Evolutionary conservation across 64 coral and sea anemone species (phyloP).

Genomic region (Montipora sp.): DNA sequence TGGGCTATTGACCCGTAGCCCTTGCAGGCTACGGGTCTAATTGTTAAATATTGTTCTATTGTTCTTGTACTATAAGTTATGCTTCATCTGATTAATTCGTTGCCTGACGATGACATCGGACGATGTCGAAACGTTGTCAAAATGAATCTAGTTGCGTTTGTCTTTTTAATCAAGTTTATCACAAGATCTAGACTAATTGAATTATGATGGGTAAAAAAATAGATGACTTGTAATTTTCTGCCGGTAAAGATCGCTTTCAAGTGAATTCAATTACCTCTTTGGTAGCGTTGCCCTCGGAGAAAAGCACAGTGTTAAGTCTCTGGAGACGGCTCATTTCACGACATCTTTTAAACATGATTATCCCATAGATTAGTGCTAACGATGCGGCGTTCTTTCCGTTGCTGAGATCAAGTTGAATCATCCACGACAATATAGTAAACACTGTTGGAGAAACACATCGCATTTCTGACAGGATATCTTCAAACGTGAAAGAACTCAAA

Average conservation of each 20-base stretch:
- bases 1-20: too few relatives aligned
- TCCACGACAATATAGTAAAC: conserved; percentile 7
- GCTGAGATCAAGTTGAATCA: conserved; percentile 21
- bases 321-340: conserved; percentile 53
- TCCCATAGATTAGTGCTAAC: conserved; percentile 38
- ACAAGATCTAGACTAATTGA: too few relatives aligned
- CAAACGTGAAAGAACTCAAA: background rate
- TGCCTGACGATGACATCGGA: too few relatives aligned
- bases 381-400: conserved; percentile 22
- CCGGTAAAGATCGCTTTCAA: background rate
- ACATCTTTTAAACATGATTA: conserved; percentile 60
- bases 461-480: conserved; percentile 38
- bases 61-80: too few relatives aligned
- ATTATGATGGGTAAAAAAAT: too few relatives aligned
- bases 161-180: too few relatives aligned
- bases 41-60: too few relatives aligned
- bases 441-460: background rate
- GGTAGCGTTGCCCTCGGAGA: conserved; percentile 7
- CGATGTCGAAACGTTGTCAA: too few relatives aligned
- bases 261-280: conserved; percentile 15
- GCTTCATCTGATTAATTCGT: too few relatives aligned
- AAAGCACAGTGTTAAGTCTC: conserved; percentile 47
- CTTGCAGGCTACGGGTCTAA: too few relatives aligned
- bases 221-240: too few relatives aligned
- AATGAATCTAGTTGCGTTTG: too few relatives aligned